Percentiles rank a stretch among this genome's conserved stretches.
Evolutionary conservation across 2,888 invertebrate species (phyloP).

Genomic region (Ichneumon xanthorius): DNA sequence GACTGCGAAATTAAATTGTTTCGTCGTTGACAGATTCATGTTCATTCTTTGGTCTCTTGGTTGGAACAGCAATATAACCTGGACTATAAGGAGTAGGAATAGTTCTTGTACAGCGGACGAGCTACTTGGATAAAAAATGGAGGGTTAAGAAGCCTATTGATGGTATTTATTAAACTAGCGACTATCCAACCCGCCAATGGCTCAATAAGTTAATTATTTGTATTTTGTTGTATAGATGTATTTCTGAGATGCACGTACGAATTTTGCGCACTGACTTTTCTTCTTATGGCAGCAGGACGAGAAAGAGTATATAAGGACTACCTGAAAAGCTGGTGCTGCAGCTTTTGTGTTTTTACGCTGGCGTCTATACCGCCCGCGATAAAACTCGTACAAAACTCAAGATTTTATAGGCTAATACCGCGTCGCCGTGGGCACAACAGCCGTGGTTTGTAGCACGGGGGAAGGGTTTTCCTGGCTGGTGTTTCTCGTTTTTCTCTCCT

Average conservation of each 20-base stretch:
- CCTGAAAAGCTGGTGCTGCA: constrained; percentile 36
- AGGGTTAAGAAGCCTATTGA: no score
- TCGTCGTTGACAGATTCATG: background rate
- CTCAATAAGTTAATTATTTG: background rate
- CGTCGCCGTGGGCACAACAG: constrained; percentile 66
- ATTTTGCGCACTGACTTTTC: constrained; percentile 19
- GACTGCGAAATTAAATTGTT: background rate
- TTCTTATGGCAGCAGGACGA: constrained; percentile 30
- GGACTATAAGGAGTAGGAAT: background rate
- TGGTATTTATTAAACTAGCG: background rate
- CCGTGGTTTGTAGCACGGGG: constrained; percentile 58
- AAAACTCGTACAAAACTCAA: constrained; percentile 79
- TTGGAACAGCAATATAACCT: background rate
- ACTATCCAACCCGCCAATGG: background rate
- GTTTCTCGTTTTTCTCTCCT: constrained; percentile 49
- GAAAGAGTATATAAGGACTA: constrained; percentile 22
- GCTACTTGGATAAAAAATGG: no score
- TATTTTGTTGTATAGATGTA: constrained; percentile 25
- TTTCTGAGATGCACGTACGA: background rate
- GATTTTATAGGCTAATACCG: constrained; percentile 80
- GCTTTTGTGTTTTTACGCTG: constrained; percentile 71
- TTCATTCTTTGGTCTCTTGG: background rate
- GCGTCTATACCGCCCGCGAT: constrained; percentile 68
- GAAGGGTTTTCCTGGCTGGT: constrained; percentile 31
- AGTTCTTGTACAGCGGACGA: no score